Base-by-base conservation (phyloP, 2,888 invertebrate species). In the Mesorhabditis spiculigera region DNA sequence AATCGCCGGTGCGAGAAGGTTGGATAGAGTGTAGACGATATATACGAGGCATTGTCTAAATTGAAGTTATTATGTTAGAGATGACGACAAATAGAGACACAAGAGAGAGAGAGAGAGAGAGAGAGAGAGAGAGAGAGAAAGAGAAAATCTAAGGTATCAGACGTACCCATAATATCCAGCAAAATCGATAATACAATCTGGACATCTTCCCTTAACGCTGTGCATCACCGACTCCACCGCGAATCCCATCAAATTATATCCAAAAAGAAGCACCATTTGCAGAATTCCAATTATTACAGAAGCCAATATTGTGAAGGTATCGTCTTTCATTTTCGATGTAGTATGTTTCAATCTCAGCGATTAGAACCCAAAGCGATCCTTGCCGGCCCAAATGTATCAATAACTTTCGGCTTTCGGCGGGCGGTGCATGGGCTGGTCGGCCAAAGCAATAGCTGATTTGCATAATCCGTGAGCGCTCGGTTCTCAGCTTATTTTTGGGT, bases 121-220 rank as follows among this genome's bases (percentile, higher is more conserved):
- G 8, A 50, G 58, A 28, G 28, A 28, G 28, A 28, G 3, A 28
- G 1, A 28, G 28, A 28, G 3, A 28, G 28, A 28, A 28, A 28
- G 28, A 28, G 28, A 28, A 3, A 28, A 28, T 28, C 28, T 28
- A 28, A 28, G 28, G 28, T 28, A 28, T 28, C 58, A 13, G 10
- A 50, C 58, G n/a, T n/a, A 50, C 58, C 58, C 58, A 50, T 50
- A 50, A 50, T 50, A 50, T 50, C 58, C 58, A 50, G 58, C 58
- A 50, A 50, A 50, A 50, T 50, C 58, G 10, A n/a, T 10, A 50
- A 50, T 50, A 50, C 58, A 50, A 50, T 50, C 58, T 1, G 58
- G 58, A n/a, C 58, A 50, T 50, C 58, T 50, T n/a, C 10, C n/a
- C n/a, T 50, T 50, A 10, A 50, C 58, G 3, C 58, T 50, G 58